A percentile compares a stretch with the other conserved stretches of the same genome.
phyloP scores from a whole-genome alignment of 1,140 invertebrate species.

The Pomacea maculata region DNA sequence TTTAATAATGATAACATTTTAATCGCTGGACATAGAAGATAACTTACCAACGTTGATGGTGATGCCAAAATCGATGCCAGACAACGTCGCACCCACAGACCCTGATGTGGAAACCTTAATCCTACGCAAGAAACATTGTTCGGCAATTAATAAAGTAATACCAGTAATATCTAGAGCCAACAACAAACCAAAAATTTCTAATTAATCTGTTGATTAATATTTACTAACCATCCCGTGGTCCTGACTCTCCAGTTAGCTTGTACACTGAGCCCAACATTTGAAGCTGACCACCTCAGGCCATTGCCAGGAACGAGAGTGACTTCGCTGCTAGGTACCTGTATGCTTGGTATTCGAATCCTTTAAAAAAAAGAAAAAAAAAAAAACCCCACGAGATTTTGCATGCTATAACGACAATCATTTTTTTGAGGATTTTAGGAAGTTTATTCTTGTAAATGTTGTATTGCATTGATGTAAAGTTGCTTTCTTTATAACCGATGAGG shows the following conservation, averaged over 20 bases:
- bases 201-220: too few relatives aligned
- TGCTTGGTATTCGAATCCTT: too few relatives aligned
- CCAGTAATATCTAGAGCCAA: not conserved
- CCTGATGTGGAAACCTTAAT: constrained; percentile 30
- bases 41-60: constrained; percentile 24
- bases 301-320: not conserved
- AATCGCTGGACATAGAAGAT: not conserved
- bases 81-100: constrained; percentile 17
- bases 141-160: too few relatives aligned
- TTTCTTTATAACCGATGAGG: too few relatives aligned
- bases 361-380: too few relatives aligned
- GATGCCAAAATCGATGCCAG: constrained; percentile 18
- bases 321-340: constrained; percentile 6
- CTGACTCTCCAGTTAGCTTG: constrained; percentile 7
- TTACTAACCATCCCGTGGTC: constrained; percentile 25
- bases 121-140: not conserved
- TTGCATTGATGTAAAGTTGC: too few relatives aligned
- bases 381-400: too few relatives aligned
- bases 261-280: constrained; percentile 13
- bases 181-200: not conserved
- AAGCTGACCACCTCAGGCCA: constrained; percentile 20
- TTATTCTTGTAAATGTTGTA: too few relatives aligned
- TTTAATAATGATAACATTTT: too few relatives aligned
- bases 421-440: too few relatives aligned
- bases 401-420: too few relatives aligned